These are phyloP conservation scores for Lordiphosa mommai DNA, from an alignment of 1,140 invertebrate genomes.

Conservation along the genomic window DNA sequence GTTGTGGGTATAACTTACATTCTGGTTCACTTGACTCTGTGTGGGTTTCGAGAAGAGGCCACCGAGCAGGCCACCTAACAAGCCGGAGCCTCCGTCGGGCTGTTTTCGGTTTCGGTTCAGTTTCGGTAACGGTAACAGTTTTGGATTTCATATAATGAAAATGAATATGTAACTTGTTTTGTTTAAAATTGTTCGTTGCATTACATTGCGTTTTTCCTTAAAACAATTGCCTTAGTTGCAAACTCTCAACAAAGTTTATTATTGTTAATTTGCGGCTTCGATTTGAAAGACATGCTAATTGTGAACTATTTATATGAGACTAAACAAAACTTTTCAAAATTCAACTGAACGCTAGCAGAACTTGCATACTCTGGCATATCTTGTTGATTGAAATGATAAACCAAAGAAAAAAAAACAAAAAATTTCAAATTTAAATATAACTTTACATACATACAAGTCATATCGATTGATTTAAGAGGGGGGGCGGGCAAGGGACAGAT, in stretches of 20 bases:
- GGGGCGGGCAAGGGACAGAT: slow-evolving; percentile 16
- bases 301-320: slow-evolving; percentile 39
- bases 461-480: slow-evolving; percentile 9
- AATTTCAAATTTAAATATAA: slow-evolving; percentile 18
- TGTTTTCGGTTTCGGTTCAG: slow-evolving; percentile 49
- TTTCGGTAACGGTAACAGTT: slow-evolving; percentile 40
- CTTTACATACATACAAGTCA: slow-evolving; percentile 71
- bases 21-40: slow-evolving; percentile 79
- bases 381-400: not conserved
- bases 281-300: slow-evolving; percentile 58
- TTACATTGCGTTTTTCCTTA: slow-evolving; percentile 37
- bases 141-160: slow-evolving; percentile 75
- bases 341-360: slow-evolving; percentile 32
- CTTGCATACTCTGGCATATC: slow-evolving; percentile 2
- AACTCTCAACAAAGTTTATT: slow-evolving; percentile 55
- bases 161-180: slow-evolving; percentile 76
- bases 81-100: slow-evolving; percentile 76
- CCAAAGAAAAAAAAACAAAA: not conserved
- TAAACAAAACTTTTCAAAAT: slow-evolving; percentile 15
- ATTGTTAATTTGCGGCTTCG: slow-evolving; percentile 31
- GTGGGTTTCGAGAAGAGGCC: slow-evolving; percentile 79
- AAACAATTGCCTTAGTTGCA: slow-evolving; percentile 37
- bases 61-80: slow-evolving; percentile 79
- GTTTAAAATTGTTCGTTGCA: slow-evolving; percentile 75
- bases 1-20: slow-evolving; percentile 79